Evolutionary conservation across 2,888 invertebrate species (phyloP).

Genomic region (Callinectes sapidus): DNA sequence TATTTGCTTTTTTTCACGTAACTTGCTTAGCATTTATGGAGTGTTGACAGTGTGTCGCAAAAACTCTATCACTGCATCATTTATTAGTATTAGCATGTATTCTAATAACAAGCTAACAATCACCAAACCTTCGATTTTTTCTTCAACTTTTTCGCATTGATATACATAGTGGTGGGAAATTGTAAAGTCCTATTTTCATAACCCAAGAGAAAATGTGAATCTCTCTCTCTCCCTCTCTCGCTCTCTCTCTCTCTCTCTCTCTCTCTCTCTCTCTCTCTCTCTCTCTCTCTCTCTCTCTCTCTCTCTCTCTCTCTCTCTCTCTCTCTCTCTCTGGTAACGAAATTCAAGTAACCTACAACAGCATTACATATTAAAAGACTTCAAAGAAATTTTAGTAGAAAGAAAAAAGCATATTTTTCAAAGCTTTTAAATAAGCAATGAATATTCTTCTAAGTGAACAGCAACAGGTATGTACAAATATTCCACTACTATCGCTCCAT

Average conservation of each 20-base stretch:
- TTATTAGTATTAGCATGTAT: no score
- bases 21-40: no score
- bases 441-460: background rate
- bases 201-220: background rate
- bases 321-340: background rate
- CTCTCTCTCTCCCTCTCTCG: background rate
- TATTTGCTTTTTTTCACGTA: background rate
- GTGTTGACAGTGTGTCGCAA: no score
- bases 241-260: background rate
- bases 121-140: no score
- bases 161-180: background rate
- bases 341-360: background rate
- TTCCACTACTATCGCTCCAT: background rate
- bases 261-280: background rate
- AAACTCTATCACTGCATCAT: no score
- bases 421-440: background rate
- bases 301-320: background rate
- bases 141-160: background rate
- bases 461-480: background rate
- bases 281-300: background rate
- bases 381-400: background rate
- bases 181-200: background rate
- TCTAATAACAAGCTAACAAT: no score
- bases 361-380: background rate
- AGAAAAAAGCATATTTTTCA: background rate